Base-by-base conservation (phyloP, 2,797 vertebrate species). In the Enteromius viviparus region DNA sequence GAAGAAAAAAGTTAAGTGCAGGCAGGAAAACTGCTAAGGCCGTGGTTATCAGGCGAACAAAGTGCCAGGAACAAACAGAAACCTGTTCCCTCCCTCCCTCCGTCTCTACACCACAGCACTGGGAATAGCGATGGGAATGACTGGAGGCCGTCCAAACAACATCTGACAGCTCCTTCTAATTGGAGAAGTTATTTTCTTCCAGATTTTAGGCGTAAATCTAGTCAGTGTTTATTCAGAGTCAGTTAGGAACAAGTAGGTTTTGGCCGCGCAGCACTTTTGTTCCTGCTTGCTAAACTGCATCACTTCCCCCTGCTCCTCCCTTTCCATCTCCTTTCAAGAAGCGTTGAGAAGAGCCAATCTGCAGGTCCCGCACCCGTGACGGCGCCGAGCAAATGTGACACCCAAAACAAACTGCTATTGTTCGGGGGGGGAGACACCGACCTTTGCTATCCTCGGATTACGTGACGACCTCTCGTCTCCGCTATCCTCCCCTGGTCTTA, bases 401-500 rank as follows among this genome's bases (percentile, higher is more conserved):
- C 81, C 85, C 88, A 88, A 94, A 94, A 96, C 94, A 96, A 96
- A 95, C 85, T 89, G 26, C 92, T 91, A 94, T 96, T 96, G 95
- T 97, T 91, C 91, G 78, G 76, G 80, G 77, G 2, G 42, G 42
- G 11, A 94, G 11, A 94, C 91, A 93, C 94, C 91, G 91, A 95
- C 94, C 94, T 96, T 96, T 93, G 91, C 92, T 93, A 96, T 96
- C 96, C 95, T 96, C 94, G 94, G 94, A 95, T 96, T 96, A 96
- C 91, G 80, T 87, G 88, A 76, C 93, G 96, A 97, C 96, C 95
- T 97, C 95, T 94, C 93, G 92, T 95, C 96, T 95, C 92, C 89
- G 91, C 92, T 94, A 90, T 95, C 92, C 96, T 93, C 93, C 94
- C 93, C 89, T 92, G 93, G 92, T 93, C 95, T 96, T 90, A 91